Conservation (phyloP, 2,888 invertebrate genomes). For the Xanthostigma xanthostigma region DNA sequence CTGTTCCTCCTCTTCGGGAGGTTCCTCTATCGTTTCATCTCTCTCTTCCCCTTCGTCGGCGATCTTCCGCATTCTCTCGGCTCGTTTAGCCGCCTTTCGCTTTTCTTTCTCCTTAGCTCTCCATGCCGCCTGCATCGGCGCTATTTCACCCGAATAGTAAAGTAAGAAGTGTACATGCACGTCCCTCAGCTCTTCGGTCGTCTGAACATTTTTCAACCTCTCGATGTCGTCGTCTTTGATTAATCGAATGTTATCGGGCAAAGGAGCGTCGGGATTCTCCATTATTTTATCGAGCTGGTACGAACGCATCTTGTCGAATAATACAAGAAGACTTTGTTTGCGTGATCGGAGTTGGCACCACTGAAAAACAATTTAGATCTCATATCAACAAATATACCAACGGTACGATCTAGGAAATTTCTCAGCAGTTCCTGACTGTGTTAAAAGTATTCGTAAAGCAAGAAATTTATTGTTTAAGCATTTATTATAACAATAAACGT, state of each 20-base stretch:
- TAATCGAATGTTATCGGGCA: slow-evolving; percentile 68
- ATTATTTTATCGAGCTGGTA: slow-evolving; percentile 76
- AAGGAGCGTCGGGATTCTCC: slow-evolving; percentile 66
- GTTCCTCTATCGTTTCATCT: slow-evolving; percentile 43
- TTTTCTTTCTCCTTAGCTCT: slow-evolving; percentile 49
- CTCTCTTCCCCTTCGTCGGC: slow-evolving; percentile 49
- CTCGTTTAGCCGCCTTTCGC: slow-evolving; percentile 35
- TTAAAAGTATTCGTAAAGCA: too few relatives aligned
- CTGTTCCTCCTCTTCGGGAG: slow-evolving; percentile 34
- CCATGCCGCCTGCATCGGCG: slow-evolving; percentile 66
- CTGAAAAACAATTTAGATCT: slow-evolving; percentile 20
- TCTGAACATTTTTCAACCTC: slow-evolving; percentile 57
- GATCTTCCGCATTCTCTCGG: slow-evolving; percentile 31
- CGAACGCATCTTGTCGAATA: slow-evolving; percentile 84
- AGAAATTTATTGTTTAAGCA: too few relatives aligned
- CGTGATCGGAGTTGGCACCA: slow-evolving; percentile 82
- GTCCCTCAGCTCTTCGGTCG: slow-evolving; percentile 83
- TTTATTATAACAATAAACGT: too few relatives aligned
- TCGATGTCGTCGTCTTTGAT: slow-evolving; percentile 78
- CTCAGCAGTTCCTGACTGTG: too few relatives aligned
- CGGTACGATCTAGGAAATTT: too few relatives aligned
- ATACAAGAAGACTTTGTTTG: slow-evolving; percentile 62
- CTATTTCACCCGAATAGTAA: slow-evolving; percentile 76
- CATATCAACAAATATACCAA: too few relatives aligned
- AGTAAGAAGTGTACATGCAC: slow-evolving; percentile 85